phyloP scores from a whole-genome alignment of 2,113 vertebrate genomes.

The Nothoprocta perdicaria region DNA sequence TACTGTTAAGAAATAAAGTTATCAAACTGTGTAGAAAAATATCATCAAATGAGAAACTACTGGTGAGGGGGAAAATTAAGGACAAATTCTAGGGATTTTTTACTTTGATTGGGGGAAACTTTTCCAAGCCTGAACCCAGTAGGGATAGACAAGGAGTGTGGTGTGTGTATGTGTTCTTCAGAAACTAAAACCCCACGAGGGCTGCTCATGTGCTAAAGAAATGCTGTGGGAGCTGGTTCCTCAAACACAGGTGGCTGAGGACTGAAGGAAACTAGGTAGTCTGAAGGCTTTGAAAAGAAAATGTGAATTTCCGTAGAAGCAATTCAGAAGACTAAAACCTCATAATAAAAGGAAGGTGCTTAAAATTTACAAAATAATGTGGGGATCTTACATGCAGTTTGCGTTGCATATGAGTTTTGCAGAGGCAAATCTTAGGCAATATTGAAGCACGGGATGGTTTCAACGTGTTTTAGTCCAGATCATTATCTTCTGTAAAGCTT shows the following conservation, averaged over 20 bases:
- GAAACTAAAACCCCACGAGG: neutral
- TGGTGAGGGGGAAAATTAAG: neutral
- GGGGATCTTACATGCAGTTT: neutral
- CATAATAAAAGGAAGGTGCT: neutral
- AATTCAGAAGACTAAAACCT: neutral
- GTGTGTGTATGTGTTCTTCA: neutral
- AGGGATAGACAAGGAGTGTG: neutral
- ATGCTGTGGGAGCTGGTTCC: neutral
- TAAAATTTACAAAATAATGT: neutral
- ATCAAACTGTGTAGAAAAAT: neutral
- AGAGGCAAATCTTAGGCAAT: neutral
- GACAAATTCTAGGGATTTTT: neutral
- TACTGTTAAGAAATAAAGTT: neutral
- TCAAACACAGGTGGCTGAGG: neutral
- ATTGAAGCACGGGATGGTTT: neutral
- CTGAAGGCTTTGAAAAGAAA: neutral
- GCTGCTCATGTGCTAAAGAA: neutral
- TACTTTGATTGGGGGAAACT: neutral
- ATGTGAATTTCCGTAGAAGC: neutral
- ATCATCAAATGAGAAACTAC: neutral
- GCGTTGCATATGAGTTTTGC: neutral
- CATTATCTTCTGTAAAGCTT: neutral
- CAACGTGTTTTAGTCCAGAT: neutral
- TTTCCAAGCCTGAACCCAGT: neutral
- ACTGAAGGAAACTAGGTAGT: neutral